These are phyloP conservation scores for Pyrgilauda ruficollis DNA, from an alignment of 2,113 vertebrate genomes.

Conservation along the genomic window DNA sequence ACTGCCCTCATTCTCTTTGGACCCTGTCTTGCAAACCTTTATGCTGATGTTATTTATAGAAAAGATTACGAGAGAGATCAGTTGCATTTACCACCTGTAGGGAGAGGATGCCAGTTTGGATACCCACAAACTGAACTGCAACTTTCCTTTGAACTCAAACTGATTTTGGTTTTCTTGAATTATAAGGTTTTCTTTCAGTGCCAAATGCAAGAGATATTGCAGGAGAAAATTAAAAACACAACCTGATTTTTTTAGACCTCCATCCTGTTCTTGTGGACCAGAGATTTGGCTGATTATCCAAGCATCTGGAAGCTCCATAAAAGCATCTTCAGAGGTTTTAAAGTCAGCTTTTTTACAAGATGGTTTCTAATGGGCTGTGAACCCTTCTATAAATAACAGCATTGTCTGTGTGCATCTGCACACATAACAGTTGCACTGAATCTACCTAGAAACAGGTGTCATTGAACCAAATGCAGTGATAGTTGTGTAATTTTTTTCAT, in stretches of 20 bases:
- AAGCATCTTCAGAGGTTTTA: slow-evolving; percentile 3
- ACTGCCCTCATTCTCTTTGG: neutral
- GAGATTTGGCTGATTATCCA: slow-evolving; percentile 23
- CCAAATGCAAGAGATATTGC: neutral
- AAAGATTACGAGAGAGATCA: neutral
- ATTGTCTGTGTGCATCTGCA: neutral
- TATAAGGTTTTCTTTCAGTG: neutral
- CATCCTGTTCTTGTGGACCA: neutral
- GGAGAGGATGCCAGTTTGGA: neutral
- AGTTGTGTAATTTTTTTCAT: neutral
- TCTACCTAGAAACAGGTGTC: neutral
- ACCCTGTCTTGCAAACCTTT: neutral
- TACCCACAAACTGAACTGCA: neutral
- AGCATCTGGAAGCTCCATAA: slow-evolving; percentile 20
- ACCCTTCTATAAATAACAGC: neutral
- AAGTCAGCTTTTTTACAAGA: neutral
- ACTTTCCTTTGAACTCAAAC: neutral
- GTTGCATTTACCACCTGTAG: neutral
- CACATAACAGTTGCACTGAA: neutral
- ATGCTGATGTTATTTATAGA: neutral
- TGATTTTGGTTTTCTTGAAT: neutral
- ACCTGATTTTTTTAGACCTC: neutral
- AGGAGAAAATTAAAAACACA: slow-evolving; percentile 41
- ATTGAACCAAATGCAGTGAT: neutral
- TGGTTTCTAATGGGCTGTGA: neutral